Percentiles rank a stretch among this genome's conserved stretches.
Conservation (phyloP, 2,113 vertebrate species). For the Natator depressus region DNA sequence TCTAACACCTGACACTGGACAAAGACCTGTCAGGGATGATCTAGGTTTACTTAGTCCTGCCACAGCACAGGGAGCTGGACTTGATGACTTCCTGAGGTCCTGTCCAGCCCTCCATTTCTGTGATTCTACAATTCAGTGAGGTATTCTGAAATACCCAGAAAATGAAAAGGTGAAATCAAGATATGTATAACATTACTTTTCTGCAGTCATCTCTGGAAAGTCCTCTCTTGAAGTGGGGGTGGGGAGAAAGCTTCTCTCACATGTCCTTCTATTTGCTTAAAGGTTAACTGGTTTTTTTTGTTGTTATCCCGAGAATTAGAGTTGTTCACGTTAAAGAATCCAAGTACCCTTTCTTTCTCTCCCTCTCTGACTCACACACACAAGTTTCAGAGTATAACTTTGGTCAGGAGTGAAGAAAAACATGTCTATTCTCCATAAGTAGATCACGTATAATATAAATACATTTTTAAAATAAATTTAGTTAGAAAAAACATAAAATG, state of each 20-base stretch:
- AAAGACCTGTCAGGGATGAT: not conserved
- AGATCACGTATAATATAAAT: not conserved
- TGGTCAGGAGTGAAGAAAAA: not conserved
- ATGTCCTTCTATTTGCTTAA: not conserved
- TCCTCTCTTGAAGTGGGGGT: not conserved
- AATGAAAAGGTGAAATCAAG: not conserved
- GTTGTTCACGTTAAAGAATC: not conserved
- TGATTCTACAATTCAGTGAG: not conserved
- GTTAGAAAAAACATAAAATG: not conserved
- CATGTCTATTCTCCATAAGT: not conserved
- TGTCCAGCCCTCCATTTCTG: not conserved
- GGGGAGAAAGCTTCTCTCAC: not conserved
- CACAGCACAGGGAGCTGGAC: too few relatives aligned
- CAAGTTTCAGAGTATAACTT: not conserved
- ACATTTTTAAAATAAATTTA: not conserved
- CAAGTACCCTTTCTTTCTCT: not conserved
- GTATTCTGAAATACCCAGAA: not conserved
- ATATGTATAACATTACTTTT: accelerated
- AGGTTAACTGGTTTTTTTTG: not conserved
- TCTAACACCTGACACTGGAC: too few relatives aligned
- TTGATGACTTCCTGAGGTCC: not conserved
- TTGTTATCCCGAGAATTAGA: not conserved
- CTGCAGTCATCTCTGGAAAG: not conserved
- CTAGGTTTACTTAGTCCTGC: not conserved
- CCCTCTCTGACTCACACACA: not conserved